Percentiles rank a stretch among this genome's conserved stretches.
Conservation (phyloP, 1,140 invertebrate genomes). For the Aphis craccivora region DNA sequence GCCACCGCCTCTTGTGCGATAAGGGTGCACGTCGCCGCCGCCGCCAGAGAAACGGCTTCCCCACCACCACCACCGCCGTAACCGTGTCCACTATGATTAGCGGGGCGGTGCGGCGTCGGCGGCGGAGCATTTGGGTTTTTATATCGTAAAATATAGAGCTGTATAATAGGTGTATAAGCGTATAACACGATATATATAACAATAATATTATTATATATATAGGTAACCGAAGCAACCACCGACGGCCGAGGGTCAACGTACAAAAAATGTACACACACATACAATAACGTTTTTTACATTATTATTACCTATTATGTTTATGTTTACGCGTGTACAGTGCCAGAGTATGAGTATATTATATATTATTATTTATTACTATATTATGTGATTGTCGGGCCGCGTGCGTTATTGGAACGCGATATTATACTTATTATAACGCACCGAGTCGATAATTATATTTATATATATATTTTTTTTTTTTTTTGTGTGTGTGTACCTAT, state of each 20-base stretch:
- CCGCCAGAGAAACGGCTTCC: background rate
- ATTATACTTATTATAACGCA: conserved; percentile 17
- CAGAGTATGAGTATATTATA: background rate
- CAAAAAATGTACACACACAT: conserved; percentile 12
- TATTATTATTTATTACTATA: conserved; percentile 26
- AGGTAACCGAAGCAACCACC: conserved; percentile 44
- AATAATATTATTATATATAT: background rate
- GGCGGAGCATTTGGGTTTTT: background rate
- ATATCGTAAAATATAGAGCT: background rate
- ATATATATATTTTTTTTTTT: background rate
- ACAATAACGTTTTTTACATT: conserved; percentile 7
- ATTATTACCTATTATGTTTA: conserved; percentile 28
- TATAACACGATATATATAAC: conserved; percentile 4
- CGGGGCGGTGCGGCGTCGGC: background rate
- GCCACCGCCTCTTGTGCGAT: background rate
- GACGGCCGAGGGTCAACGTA: conserved; percentile 50
- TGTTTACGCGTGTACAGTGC: background rate
- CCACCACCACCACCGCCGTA: background rate
- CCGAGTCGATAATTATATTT: background rate
- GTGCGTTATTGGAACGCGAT: conserved; percentile 9
- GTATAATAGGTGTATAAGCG: background rate
- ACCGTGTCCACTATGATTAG: background rate
- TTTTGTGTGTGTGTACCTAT: background rate
- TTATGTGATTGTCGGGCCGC: conserved; percentile 15
- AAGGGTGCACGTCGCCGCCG: conserved; percentile 13